Conservation (phyloP, 2,113 vertebrate species). For the Nothoprocta pentlandii region DNA sequence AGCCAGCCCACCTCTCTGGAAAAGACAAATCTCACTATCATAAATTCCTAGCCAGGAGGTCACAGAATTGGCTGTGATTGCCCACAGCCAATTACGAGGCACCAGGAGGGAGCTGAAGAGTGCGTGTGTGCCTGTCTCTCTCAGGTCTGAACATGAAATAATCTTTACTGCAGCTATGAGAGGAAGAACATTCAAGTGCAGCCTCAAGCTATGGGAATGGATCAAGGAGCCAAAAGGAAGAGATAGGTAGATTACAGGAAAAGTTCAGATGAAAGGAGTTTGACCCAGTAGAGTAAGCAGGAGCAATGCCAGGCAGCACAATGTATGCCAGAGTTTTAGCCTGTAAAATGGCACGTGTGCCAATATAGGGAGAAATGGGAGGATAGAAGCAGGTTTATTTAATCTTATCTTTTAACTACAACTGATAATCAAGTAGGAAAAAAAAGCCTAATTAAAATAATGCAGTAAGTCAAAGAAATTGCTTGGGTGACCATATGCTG, state of each 20-base stretch:
- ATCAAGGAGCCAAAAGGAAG: slow-evolving; percentile 2
- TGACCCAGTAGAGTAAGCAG: background rate
- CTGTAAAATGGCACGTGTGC: background rate
- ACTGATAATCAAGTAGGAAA: slow-evolving; percentile 3
- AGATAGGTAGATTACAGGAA: background rate
- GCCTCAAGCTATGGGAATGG: background rate
- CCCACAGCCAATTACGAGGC: background rate
- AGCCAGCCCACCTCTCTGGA: background rate
- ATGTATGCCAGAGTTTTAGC: background rate
- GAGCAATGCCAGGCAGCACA: accelerated
- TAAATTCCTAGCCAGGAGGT: background rate
- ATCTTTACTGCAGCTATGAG: background rate
- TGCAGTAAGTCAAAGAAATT: slow-evolving; percentile 36
- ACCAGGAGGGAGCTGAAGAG: background rate
- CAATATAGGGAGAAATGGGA: background rate
- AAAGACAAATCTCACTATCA: background rate
- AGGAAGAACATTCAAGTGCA: slow-evolving; percentile 13
- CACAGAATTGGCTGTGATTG: slow-evolving; percentile 21
- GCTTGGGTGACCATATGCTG: slow-evolving; percentile 59
- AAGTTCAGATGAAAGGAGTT: slow-evolving; percentile 6
- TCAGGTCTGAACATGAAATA: slow-evolving; percentile 18
- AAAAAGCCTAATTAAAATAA: slow-evolving; percentile 61
- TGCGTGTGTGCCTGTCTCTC: background rate
- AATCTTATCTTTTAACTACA: slow-evolving; percentile 34
- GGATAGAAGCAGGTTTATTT: slow-evolving; percentile 5